A percentile compares a stretch with the other conserved stretches of the same genome.
Evolutionary conservation across 2,888 invertebrate species (phyloP).

Genomic region (Cerceris rybyensis): DNA sequence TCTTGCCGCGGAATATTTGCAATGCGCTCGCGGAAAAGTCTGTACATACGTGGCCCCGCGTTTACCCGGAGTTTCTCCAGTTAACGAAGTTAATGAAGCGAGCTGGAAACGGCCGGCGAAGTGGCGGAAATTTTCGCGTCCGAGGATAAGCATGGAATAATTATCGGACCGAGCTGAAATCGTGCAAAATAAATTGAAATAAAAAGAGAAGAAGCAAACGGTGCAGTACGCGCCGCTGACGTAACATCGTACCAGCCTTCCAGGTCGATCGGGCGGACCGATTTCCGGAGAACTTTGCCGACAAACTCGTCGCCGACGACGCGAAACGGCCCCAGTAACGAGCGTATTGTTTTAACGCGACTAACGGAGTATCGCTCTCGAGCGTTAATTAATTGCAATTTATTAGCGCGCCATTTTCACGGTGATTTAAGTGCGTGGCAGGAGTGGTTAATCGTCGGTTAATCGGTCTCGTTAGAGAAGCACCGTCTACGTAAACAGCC

Average conservation of each 20-base stretch:
- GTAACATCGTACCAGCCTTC: not conserved
- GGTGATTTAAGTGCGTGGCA: conserved; percentile 6
- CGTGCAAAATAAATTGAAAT: not conserved
- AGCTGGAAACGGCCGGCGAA: conserved; percentile 12
- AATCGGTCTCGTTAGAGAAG: conserved; percentile 16
- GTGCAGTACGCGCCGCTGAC: not conserved
- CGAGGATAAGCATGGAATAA: not conserved
- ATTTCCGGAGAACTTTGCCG: too few species aligned
- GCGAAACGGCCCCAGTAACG: not conserved
- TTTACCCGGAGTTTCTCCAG: conserved; percentile 6
- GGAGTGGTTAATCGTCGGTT: conserved; percentile 29
- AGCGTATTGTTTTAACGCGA: not conserved
- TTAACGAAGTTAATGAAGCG: conserved; percentile 33
- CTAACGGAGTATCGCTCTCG: not conserved
- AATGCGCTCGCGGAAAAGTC: not conserved
- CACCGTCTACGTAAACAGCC: conserved; percentile 1
- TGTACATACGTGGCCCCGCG: not conserved
- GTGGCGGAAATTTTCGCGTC: not conserved
- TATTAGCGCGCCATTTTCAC: conserved; percentile 15
- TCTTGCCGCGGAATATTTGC: not conserved
- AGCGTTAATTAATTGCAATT: conserved; percentile 22
- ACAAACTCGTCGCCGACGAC: not conserved
- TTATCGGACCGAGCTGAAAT: not conserved
- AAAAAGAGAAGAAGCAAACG: not conserved
- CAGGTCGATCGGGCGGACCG: too few species aligned